Percentiles rank a stretch among this genome's conserved stretches.
Conservation (phyloP, 2,113 vertebrate species). For the Eclectus roratus region DNA sequence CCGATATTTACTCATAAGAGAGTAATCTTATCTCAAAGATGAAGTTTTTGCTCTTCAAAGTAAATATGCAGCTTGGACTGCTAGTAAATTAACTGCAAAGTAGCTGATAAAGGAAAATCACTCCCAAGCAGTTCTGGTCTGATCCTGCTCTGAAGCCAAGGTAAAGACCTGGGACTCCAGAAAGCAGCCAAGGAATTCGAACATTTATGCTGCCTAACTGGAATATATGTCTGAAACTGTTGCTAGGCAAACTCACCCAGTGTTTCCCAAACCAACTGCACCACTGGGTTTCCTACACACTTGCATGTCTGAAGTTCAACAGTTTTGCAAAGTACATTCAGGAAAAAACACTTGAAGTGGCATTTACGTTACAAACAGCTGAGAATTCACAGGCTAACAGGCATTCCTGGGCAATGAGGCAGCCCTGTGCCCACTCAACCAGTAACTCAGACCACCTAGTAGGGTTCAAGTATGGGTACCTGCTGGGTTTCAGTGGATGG, state of each 20-base stretch:
- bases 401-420: background rate
- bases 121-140: slow-evolving; percentile 27
- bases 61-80: background rate
- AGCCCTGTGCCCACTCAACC: background rate
- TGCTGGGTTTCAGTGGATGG: background rate
- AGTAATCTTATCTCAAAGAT: slow-evolving; percentile 44
- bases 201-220: background rate
- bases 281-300: background rate
- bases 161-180: background rate
- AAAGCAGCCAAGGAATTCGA: slow-evolving; percentile 13
- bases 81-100: slow-evolving; percentile 24
- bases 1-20: background rate
- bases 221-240: background rate
- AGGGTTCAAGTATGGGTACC: background rate
- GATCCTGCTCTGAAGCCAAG: slow-evolving; percentile 11
- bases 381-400: background rate
- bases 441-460: background rate
- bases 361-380: background rate
- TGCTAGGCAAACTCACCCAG: background rate
- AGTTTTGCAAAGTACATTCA: background rate
- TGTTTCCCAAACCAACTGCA: background rate
- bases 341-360: background rate
- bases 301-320: background rate
- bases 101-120: slow-evolving; percentile 36
- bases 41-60: slow-evolving; percentile 26